Percentiles rank a stretch among this genome's conserved stretches.
Evolutionary conservation across 2,797 vertebrate species (phyloP).

Genomic region (Falco novaeseelandiae): DNA sequence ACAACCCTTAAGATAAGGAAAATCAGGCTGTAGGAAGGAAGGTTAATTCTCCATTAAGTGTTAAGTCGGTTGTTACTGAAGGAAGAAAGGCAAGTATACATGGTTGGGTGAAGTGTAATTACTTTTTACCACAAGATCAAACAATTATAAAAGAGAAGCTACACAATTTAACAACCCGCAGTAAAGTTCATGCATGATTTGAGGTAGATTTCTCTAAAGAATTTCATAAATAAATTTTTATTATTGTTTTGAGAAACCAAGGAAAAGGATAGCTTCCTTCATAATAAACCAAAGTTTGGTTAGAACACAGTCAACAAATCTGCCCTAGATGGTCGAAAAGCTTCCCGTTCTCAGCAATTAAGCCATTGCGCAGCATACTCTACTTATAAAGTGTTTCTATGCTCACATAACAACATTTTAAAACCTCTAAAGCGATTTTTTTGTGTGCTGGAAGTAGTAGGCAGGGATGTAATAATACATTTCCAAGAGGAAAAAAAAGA

Average conservation of each 20-base stretch:
- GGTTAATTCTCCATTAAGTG: not conserved
- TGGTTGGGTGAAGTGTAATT: slow-evolving; percentile 5
- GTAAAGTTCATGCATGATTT: not conserved
- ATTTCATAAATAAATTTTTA: not conserved
- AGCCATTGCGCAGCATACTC: not conserved
- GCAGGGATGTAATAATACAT: not conserved
- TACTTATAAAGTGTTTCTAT: not conserved
- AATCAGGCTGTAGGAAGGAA: not conserved
- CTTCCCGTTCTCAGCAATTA: not conserved
- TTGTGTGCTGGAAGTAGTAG: not conserved
- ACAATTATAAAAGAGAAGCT: not conserved
- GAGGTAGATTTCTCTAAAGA: not conserved
- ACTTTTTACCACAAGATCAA: slow-evolving; percentile 23
- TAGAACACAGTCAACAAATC: not conserved
- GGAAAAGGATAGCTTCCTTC: not conserved
- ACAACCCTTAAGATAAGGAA: not conserved
- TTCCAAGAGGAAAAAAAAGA: not conserved
- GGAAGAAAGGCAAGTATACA: not conserved
- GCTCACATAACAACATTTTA: not conserved
- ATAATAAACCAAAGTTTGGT: not conserved
- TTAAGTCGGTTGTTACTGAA: not conserved
- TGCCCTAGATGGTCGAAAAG: not conserved
- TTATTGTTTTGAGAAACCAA: not conserved
- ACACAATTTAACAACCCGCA: not conserved
- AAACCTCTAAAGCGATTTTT: not conserved